Percentiles rank a stretch among this genome's conserved stretches.
phyloP scores from a whole-genome alignment of 2,113 vertebrate species.

The Planiliza haematocheilus region DNA sequence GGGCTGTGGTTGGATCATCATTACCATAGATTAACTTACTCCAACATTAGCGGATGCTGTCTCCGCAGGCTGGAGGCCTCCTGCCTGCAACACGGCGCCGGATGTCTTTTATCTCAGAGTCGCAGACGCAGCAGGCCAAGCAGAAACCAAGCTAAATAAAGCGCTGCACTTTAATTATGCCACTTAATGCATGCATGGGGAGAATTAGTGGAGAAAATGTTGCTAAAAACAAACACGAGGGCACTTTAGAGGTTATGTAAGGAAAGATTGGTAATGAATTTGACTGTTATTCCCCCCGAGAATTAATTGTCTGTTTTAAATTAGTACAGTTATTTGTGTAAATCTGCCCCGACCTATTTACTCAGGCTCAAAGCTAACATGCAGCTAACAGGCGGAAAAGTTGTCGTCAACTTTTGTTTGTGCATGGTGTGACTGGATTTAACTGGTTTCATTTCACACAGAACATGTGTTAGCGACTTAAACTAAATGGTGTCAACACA shows the following conservation, averaged over 20 bases:
- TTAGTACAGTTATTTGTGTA: slow-evolving; percentile 23
- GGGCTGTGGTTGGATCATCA: slow-evolving; percentile 25
- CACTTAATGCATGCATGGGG: slow-evolving; percentile 26
- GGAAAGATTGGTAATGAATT: slow-evolving; percentile 41
- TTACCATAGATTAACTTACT: slow-evolving; percentile 44
- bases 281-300: slow-evolving; percentile 29
- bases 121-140: slow-evolving; percentile 25
- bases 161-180: slow-evolving; percentile 25
- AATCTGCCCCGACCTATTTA: slow-evolving; percentile 51
- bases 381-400: neutral
- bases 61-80: slow-evolving; percentile 36
- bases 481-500: neutral
- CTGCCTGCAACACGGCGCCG: neutral
- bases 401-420: neutral
- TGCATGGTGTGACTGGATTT: neutral
- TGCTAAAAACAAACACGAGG: slow-evolving; percentile 34
- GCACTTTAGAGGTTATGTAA: slow-evolving; percentile 48
- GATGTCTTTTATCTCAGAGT: slow-evolving; percentile 34
- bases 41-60: slow-evolving; percentile 12
- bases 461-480: neutral
- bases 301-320: slow-evolving; percentile 64
- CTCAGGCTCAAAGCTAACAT: neutral
- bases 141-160: slow-evolving; percentile 36
- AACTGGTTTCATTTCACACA: neutral
- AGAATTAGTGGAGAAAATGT: slow-evolving; percentile 39